Evolutionary conservation across 2,888 invertebrate genomes (phyloP), one percentile per base, ranked within the genome.

Genomic region (Drosophila parthenogenetica): DNA sequence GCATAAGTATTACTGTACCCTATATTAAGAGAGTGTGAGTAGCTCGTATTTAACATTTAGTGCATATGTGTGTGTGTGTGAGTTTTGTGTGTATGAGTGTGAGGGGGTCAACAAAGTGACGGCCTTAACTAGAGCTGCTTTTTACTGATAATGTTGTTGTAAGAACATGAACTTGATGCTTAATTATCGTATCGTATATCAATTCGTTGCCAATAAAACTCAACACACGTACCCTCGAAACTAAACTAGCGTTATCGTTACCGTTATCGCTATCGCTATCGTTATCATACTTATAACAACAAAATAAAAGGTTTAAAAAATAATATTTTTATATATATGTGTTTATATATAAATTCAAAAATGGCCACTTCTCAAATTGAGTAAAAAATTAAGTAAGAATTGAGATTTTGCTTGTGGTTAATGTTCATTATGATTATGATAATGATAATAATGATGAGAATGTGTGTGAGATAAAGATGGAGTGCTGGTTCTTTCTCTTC

Each of bases 131-230:
- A 78, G 77, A 77, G 70, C 70, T 79, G 48, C 22, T 40, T 48
- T 40, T 42, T 22, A 8, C 35, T 35, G 61, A 60, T 67, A 61
- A 74, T 64, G 72, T 46, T 37, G 45, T 45, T 13, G 35, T 35
- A 13, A 35, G 35, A 35, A 35, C 35, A 22, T 59, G 46, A 63
- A 51, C 39, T 76, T 54, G 71, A 46, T 61, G 73, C 76, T 64
- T 70, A 73, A 73, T 45, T 74, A 73, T 68, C 60, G 50, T 70
- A 54, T 62, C 42, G 64, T 71, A 63, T 65, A 69, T 74, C 61
- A 63, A 63, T 83, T 82, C 87, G 82, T 84, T 82, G 82, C 82
- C 87, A 84, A 86, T 82, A 83, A 78, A 82, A 82, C 87, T 82
- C 82, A 82, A 83, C 83, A 81, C 85, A 81, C 83, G 85, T 74